Evolutionary conservation across 2,888 invertebrate genomes (phyloP).

Genomic region (Abrostola tripartita): DNA sequence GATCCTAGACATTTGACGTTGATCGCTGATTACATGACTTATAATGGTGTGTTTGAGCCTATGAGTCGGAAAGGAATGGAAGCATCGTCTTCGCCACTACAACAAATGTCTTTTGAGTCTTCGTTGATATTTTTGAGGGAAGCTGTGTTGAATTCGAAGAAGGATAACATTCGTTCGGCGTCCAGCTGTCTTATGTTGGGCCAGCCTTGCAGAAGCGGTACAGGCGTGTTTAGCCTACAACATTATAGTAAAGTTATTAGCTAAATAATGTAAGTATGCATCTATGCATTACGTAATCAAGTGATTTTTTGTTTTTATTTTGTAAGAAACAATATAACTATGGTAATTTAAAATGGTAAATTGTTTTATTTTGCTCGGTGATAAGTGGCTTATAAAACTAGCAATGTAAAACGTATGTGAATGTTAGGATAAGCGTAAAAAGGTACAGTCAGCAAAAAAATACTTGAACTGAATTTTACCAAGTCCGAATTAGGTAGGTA

Average conservation of each 20-base stretch:
- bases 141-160: conserved; percentile 91
- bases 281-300: conserved; percentile 1
- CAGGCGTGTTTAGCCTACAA: conserved; percentile 91
- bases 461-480: too few relatives aligned
- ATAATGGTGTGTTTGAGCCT: conserved; percentile 95
- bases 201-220: conserved; percentile 94
- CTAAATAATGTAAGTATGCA: conserved; percentile 10
- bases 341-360: too few relatives aligned
- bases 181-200: conserved; percentile 96
- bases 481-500: too few relatives aligned
- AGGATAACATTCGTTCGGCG: conserved; percentile 93
- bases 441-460: too few relatives aligned
- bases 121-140: conserved; percentile 94
- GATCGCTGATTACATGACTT: conserved; percentile 99
- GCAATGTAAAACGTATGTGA: too few relatives aligned
- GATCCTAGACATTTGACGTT: conserved; percentile 97
- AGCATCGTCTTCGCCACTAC: conserved; percentile 96
- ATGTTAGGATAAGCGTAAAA: too few relatives aligned
- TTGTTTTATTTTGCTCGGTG: too few relatives aligned
- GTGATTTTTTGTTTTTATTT: conserved; percentile 9
- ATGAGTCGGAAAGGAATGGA: conserved; percentile 97
- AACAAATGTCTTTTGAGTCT: conserved; percentile 99
- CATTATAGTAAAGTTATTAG: conserved; percentile 68
- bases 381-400: too few relatives aligned
- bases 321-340: conserved; percentile 27